phyloP scores from a whole-genome alignment of 2,888 invertebrate genomes.

The Dryomyza anilis region DNA sequence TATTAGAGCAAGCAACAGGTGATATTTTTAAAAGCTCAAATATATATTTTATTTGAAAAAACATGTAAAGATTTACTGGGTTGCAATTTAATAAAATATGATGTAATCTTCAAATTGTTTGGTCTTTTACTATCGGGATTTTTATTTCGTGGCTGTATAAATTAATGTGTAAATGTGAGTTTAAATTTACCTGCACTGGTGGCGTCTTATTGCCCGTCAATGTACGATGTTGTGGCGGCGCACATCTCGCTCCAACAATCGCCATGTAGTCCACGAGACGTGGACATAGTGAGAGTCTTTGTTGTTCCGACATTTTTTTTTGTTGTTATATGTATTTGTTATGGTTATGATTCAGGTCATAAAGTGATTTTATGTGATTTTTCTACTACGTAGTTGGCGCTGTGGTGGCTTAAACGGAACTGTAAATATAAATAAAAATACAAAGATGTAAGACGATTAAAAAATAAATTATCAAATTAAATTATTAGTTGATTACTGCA shows the following conservation, averaged over 20 bases:
- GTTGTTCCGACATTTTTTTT: constrained; percentile 65
- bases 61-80: too few relatives aligned
- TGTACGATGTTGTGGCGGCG: constrained; percentile 65
- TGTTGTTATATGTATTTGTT: constrained; percentile 7
- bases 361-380: too few relatives aligned
- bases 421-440: constrained; percentile 2
- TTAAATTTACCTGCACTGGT: constrained; percentile 73
- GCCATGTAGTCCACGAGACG: constrained; percentile 94
- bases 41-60: too few relatives aligned
- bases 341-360: too few relatives aligned
- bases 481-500: too few relatives aligned
- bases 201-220: constrained; percentile 68
- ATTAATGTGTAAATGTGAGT: neutral
- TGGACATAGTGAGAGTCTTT: constrained; percentile 82
- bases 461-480: too few relatives aligned
- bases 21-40: too few relatives aligned
- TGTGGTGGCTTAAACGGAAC: neutral
- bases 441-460: neutral
- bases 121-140: too few relatives aligned
- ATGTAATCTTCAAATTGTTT: too few relatives aligned
- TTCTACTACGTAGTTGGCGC: neutral
- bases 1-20: too few relatives aligned
- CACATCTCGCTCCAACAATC: constrained; percentile 89
- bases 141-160: too few relatives aligned
- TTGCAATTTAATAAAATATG: too few relatives aligned